Evolutionary conservation across 2,888 invertebrate genomes (phyloP).

Genomic region (Bhutanitis thaidina): DNA sequence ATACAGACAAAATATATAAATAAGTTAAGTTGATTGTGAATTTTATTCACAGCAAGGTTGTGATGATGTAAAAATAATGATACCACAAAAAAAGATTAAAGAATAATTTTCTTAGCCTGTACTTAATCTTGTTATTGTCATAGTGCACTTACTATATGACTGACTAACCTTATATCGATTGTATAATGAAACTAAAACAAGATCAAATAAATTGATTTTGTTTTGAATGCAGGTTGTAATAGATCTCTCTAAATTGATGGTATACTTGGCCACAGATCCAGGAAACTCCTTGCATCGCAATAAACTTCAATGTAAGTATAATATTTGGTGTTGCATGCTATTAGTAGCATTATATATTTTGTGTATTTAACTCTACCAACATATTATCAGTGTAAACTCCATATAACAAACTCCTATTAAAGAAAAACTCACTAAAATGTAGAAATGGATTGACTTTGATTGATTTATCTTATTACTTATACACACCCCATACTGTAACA

Average conservation of each 20-base stretch:
- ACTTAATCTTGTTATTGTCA: background rate
- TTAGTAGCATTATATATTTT: too few relatives aligned
- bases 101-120: too few relatives aligned
- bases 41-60: background rate
- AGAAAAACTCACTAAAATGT: too few relatives aligned
- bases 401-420: too few relatives aligned
- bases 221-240: constrained; percentile 56
- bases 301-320: constrained; percentile 25
- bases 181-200: constrained; percentile 6
- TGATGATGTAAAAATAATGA: background rate
- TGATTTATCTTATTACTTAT: too few relatives aligned
- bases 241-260: constrained; percentile 42
- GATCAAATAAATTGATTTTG: constrained; percentile 44
- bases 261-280: constrained; percentile 53
- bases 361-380: too few relatives aligned
- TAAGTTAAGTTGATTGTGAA: background rate
- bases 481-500: too few relatives aligned
- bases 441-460: too few relatives aligned
- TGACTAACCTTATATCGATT: background rate
- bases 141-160: background rate
- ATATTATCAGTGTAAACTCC: too few relatives aligned
- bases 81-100: too few relatives aligned
- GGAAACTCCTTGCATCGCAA: constrained; percentile 26
- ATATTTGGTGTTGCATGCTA: background rate
- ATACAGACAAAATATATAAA: background rate